Base-by-base conservation (phyloP, 2,797 vertebrate species). In the Coccyzus lansbergi region DNA sequence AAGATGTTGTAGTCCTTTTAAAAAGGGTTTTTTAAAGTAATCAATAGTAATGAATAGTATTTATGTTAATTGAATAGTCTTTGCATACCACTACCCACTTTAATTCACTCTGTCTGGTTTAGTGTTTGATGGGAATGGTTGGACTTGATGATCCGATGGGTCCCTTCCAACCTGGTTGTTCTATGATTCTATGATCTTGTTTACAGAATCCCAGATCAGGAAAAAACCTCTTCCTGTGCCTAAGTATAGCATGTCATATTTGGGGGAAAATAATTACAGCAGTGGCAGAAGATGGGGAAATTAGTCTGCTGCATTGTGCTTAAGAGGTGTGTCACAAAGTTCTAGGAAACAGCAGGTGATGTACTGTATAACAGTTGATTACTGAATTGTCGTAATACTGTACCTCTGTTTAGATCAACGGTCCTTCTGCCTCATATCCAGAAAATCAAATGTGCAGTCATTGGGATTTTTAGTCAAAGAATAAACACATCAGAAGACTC, bases 221-320 rank as follows among this genome's bases (percentile, higher is more conserved):
- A 96, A 95, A 64, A 90, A 90, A 67, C 3, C 42, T 65, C 12
- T 93, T 93, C 68, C 84, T 93, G 63, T 96, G 78, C 60, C 90
- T 93, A 55, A 94, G 75, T 68, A 29, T 48, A 63, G 10, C 24
- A 5, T 76, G 31, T 31, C 12, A 2, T 62, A 15, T 44, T 85
- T 83, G 28, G 6, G 52, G 78, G 52, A 90, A 74, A 78, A 34
- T 58, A 91, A 62, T 65, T 62, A 36, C 53, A 59, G 4, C 15
- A 64, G 10, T 71, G 55, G 36, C 42, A 42, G 14, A 14, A 53
- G 42, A 46, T 10, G 4, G 9, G 69, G 44, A 79, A 89, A 52
- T 64, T 68, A 2, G 60, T 81, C 25, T 78, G 21, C 51, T 91
- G 17, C 2, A 2, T 75, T 89, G 36, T 68, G 15, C 33, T 62